Evolutionary conservation across 2,888 invertebrate genomes (phyloP).

Genomic region (Ochlodes sylvanus): DNA sequence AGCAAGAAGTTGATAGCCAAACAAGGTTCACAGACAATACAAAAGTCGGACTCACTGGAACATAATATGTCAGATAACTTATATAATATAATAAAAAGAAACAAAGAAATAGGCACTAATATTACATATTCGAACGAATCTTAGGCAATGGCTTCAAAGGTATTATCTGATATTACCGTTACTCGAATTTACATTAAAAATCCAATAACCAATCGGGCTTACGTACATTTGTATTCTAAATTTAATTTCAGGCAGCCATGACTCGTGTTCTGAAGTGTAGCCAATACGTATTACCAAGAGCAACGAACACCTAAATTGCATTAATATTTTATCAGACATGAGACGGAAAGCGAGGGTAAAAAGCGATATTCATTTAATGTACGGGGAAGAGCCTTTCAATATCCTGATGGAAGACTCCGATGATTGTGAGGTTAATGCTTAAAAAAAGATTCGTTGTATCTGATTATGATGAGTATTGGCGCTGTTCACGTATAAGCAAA

Average conservation of each 20-base stretch:
- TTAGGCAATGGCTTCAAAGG: too few relatives aligned
- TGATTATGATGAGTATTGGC: neutral
- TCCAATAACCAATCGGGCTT: constrained; percentile 52
- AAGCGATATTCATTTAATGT: constrained; percentile 17
- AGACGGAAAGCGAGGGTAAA: constrained; percentile 12
- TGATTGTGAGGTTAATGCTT: neutral
- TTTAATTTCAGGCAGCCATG: constrained; percentile 53
- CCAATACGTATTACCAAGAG: constrained; percentile 27
- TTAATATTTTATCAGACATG: constrained; percentile 29
- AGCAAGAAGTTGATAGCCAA: too few relatives aligned
- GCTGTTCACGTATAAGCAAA: too few relatives aligned
- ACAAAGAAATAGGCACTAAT: too few relatives aligned
- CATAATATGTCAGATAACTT: too few relatives aligned
- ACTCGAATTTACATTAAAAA: constrained; percentile 33
- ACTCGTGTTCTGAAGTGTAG: constrained; percentile 50
- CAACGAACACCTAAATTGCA: constrained; percentile 23
- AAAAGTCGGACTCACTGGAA: too few relatives aligned
- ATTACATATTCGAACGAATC: too few relatives aligned
- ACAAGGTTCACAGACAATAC: too few relatives aligned
- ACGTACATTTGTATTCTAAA: constrained; percentile 48
- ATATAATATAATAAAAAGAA: too few relatives aligned
- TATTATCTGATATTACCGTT: constrained; percentile 1
- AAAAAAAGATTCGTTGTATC: neutral
- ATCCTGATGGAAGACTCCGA: neutral
- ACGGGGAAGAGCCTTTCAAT: constrained; percentile 2